Conservation (phyloP, 2,888 invertebrate genomes). For the Camponotus fellah region DNA sequence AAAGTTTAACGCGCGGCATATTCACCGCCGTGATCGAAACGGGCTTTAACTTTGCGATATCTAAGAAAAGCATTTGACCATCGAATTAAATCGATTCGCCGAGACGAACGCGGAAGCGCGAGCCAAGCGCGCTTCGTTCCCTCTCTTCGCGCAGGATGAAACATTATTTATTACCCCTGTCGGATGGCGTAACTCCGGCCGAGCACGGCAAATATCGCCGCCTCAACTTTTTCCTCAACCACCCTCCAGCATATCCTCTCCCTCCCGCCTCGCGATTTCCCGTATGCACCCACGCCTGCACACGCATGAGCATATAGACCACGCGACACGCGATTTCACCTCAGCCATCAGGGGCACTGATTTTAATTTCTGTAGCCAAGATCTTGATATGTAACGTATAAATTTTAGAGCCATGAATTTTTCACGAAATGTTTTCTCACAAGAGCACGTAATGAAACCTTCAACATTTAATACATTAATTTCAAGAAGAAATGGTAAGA, state of each 20-base stretch:
- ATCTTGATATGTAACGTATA: neutral
- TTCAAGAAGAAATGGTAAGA: neutral
- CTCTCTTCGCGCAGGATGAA: conserved; percentile 58
- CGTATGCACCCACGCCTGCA: neutral
- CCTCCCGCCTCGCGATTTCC: conserved; percentile 9
- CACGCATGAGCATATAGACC: neutral
- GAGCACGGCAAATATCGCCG: conserved; percentile 51
- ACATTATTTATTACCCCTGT: conserved; percentile 77
- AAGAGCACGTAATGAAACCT: neutral
- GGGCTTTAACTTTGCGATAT: conserved; percentile 31
- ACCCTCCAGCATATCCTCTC: conserved; percentile 2
- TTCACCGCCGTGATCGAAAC: conserved; percentile 35
- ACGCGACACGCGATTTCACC: neutral
- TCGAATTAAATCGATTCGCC: conserved; percentile 77
- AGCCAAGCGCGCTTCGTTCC: conserved; percentile 57
- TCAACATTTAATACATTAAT: neutral
- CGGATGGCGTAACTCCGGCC: conserved; percentile 51
- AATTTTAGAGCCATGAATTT: neutral
- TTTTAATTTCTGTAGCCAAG: neutral
- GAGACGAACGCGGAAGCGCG: conserved; percentile 74
- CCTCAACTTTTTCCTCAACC: conserved; percentile 50
- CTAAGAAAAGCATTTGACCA: conserved; percentile 63
- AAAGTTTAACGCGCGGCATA: conserved; percentile 39
- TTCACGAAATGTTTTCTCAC: neutral
- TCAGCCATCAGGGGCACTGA: neutral